Evolutionary conservation across 1,140 invertebrate species (phyloP).

Genomic region (Condylostylus longicornis): DNA sequence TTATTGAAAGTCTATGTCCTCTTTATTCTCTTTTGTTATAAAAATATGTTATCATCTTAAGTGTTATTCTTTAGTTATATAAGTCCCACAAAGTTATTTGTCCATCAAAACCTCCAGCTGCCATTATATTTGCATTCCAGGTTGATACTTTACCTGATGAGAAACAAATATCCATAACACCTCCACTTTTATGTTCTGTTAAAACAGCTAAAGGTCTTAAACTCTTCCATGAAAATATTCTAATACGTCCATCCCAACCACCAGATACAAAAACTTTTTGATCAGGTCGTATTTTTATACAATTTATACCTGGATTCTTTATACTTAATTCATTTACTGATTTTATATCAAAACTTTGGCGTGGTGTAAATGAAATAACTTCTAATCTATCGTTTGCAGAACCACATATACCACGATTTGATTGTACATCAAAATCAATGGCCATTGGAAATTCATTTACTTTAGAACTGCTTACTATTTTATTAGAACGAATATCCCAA

Average conservation of each 20-base stretch:
- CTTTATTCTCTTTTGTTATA: too few species aligned
- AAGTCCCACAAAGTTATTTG: constrained; percentile 60
- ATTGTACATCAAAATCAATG: constrained; percentile 47
- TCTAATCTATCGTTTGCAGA: constrained; percentile 43
- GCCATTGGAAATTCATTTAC: constrained; percentile 50
- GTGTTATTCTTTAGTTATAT: constrained; percentile 47
- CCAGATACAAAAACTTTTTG: constrained; percentile 57
- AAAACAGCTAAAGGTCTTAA: constrained; percentile 57
- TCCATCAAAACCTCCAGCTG: constrained; percentile 50
- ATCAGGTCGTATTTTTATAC: constrained; percentile 51
- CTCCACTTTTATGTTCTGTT: constrained; percentile 45
- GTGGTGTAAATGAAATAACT: constrained; percentile 39
- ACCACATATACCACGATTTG: constrained; percentile 47
- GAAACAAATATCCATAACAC: constrained; percentile 51
- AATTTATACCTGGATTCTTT: constrained; percentile 55
- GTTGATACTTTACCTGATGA: constrained; percentile 41
- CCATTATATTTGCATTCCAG: constrained; percentile 57
- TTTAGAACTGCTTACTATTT: constrained; percentile 40
- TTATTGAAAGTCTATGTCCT: too few species aligned
- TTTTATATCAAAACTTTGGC: constrained; percentile 38
- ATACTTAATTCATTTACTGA: constrained; percentile 43
- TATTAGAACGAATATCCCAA: constrained; percentile 47
- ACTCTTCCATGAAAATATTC: constrained; percentile 65
- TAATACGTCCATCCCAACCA: constrained; percentile 59
- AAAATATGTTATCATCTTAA: too few species aligned